Base-by-base conservation (phyloP, 2,888 invertebrate genomes). In the Lepidochrysops patricia region DNA sequence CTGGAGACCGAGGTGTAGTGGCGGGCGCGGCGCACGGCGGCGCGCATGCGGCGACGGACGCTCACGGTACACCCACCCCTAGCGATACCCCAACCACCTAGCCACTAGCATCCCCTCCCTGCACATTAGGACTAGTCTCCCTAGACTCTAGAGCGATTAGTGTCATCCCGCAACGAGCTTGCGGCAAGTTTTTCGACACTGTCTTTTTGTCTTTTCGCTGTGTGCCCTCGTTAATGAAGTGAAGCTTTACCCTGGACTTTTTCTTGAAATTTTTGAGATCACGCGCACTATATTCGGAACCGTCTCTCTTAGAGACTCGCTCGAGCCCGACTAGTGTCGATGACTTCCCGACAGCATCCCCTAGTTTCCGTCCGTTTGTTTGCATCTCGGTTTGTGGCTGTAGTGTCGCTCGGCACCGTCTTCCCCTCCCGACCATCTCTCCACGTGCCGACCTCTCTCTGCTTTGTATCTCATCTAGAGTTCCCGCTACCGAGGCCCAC, bases 1-100 rank as follows among this genome's bases (percentile, higher is more conserved):
- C 80, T 89, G 79, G 90, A 89, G 89, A 89, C 89, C 65, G 89
- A 89, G 79, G 90, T 89, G 84, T 89, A 89, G 90, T 83, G 85
- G 88, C 85, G 88, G 86, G 80, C 86, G 85, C 87, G 84, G 85
- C 84, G 84, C 80, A 82, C 80, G 81, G 76, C 80, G 71, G 75
- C 78, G 76, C 86, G 85, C 82, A 43, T 84, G 82, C 80, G 82
- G 76, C 90, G 79, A 73, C 87, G 90, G 86, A 89, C 83, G 82
- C 88, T 78, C 69, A 85, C 87, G 88, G 87, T 87, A 86, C 79
- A 67, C 73, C 58, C 68, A 62, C 65, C 66, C 66, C 64, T 61
- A 65, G 67, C 64, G 62, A 58, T n/a, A 62, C 67, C 23, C n/a
- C 56, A 15, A 13, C 15, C 58, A 50, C 62, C 62, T 62, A 61